phyloP scores from a whole-genome alignment of 2,797 vertebrate genomes.

The Lutra lutra region DNA sequence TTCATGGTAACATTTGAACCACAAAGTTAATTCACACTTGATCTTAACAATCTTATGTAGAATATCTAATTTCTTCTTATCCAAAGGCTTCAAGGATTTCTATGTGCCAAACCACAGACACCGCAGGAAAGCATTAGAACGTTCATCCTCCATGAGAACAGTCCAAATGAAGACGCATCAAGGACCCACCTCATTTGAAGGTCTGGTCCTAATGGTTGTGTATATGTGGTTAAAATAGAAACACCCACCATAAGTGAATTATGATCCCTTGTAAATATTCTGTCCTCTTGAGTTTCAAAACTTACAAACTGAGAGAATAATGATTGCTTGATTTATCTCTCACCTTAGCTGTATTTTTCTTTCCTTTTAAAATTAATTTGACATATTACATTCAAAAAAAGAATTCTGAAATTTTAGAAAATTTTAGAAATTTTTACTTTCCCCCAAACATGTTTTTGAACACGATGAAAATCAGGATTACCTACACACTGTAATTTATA shows the following conservation, averaged over 20 bases:
- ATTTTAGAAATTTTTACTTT: not conserved
- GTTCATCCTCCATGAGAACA: not conserved
- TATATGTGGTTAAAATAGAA: conserved; percentile 24
- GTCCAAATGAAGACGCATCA: not conserved
- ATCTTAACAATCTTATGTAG: not conserved
- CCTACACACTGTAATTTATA: not conserved
- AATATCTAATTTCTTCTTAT: not conserved
- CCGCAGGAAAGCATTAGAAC: not conserved
- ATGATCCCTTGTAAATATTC: not conserved
- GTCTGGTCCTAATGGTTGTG: not conserved
- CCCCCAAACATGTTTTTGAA: not conserved
- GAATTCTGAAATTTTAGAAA: not conserved
- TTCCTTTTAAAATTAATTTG: not conserved
- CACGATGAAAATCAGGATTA: not conserved
- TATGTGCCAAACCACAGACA: not conserved
- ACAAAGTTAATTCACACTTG: conserved; percentile 9
- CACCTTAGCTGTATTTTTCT: not conserved
- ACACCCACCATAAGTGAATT: not conserved
- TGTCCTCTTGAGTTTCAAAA: conserved; percentile 1
- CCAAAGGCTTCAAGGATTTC: not conserved
- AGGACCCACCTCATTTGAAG: not conserved
- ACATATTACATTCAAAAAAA: not conserved
- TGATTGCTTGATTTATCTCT: not conserved
- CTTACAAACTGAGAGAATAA: not conserved
- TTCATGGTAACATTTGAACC: not conserved